Evolutionary conservation across 2,797 vertebrate species (phyloP), one percentile per base, ranked within the genome.

Genomic region (Ctenopoma multispine): DNA sequence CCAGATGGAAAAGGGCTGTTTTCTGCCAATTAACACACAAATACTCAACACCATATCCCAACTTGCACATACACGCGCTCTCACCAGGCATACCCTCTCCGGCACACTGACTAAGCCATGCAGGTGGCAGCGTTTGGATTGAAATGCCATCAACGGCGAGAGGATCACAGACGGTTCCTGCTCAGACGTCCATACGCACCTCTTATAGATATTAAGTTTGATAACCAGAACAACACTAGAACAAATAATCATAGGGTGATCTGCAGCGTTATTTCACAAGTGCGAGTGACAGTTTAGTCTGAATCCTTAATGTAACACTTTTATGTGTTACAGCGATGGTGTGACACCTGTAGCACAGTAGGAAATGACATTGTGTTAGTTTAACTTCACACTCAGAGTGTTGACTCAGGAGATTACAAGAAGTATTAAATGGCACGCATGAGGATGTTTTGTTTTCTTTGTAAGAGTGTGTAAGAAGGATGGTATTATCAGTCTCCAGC

Each of bases 111-210:
- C 49, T 76, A 66, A 72, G 53, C 67, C 24, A 43, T 31, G 61
- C 82, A 77, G 84, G 84, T 76, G 79, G 74, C 63, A 46, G 44
- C 38, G 34, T 81, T 81, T 81, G 83, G 75, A 71, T 79, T 70
- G 66, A 76, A 77, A 78, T 78, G 78, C 78, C 77, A 80, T 63
- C 17, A 4, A 58, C 51, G 41, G 49, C 6, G 13, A 36, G 41
- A 48, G 63, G 78, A 49, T 72, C 24, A 10, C 12, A 46, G 55
- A 44, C 47, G 67, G 76, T 55, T 73, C 54, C 70, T 53, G 76
- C 55, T 57, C 23, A 31, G 21, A 64, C 47, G 48, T 56, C 63
- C 69, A 79, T 72, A 81, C 64, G 56, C 23, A 34, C 59, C 56
- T 69, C 55, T 63, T 23, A 12, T 23, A 68, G 63, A 66, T 51